These are phyloP conservation scores for Globodera rostochiensis DNA, from an alignment of 1,140 invertebrate genomes.

Conservation along the genomic window DNA sequence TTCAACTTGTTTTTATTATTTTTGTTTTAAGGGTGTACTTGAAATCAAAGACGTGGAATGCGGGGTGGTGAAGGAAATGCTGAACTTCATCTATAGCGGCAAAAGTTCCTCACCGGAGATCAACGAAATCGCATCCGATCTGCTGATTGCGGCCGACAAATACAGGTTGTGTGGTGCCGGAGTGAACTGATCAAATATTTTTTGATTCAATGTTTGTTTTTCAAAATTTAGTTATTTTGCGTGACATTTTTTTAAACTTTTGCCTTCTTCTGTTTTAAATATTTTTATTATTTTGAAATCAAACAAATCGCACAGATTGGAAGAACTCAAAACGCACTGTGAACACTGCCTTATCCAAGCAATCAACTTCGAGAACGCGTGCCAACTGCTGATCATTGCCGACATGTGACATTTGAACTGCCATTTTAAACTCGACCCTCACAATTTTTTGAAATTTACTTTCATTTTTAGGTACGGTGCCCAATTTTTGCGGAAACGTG, in stretches of 20 bases:
- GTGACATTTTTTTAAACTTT: not conserved
- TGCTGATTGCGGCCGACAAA: slow-evolving; percentile 65
- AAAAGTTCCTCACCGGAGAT: slow-evolving; percentile 51
- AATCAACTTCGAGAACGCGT: slow-evolving; percentile 57
- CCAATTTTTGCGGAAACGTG: slow-evolving; percentile 45
- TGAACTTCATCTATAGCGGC: slow-evolving; percentile 63
- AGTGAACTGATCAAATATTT: not conserved
- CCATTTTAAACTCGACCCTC: too few relatives aligned
- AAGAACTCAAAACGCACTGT: slow-evolving; percentile 59
- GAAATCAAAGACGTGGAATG: slow-evolving; percentile 62
- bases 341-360: slow-evolving; percentile 56
- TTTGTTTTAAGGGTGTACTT: slow-evolving; percentile 55
- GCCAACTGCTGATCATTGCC: slow-evolving; percentile 59
- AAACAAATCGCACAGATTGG: slow-evolving; percentile 40
- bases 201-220: not conserved
- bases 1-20: slow-evolving; percentile 1
- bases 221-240: not conserved
- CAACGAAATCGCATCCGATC: slow-evolving; percentile 60
- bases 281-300: too few relatives aligned
- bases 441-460: too few relatives aligned
- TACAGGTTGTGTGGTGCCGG: slow-evolving; percentile 44
- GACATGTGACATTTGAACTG: slow-evolving; percentile 47
- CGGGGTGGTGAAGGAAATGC: slow-evolving; percentile 60
- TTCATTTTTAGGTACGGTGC: slow-evolving; percentile 33
- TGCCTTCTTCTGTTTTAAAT: not conserved